Evolutionary conservation across 2,888 invertebrate genomes (phyloP).

Genomic region (Acleris laterana): DNA sequence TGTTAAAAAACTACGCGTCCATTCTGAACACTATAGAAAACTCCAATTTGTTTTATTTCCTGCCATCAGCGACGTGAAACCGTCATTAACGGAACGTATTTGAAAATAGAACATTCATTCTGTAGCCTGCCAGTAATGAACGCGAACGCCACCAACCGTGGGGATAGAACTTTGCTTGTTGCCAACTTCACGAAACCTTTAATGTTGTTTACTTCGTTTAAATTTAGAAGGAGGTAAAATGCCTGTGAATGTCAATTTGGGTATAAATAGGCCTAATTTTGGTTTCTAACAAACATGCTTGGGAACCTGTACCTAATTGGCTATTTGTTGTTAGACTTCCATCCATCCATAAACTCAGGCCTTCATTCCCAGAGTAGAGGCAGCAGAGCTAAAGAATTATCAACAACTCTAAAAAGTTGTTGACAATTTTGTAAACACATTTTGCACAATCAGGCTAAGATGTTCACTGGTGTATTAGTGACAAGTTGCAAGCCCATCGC

Average conservation of each 20-base stretch:
- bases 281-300: neutral
- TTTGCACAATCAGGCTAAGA: too few relatives aligned
- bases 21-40: conserved; percentile 19
- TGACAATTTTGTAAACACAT: too few relatives aligned
- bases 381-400: too few relatives aligned
- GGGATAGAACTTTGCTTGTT: conserved; percentile 13
- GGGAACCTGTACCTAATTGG: too few relatives aligned
- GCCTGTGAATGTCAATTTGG: neutral
- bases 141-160: conserved; percentile 10
- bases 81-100: conserved; percentile 22
- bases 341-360: too few relatives aligned
- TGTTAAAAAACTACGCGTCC: neutral
- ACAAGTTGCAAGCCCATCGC: too few relatives aligned
- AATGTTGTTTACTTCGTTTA: conserved; percentile 15
- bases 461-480: too few relatives aligned
- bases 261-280: neutral
- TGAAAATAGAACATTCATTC: conserved; percentile 23
- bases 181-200: conserved; percentile 18
- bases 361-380: too few relatives aligned
- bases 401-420: too few relatives aligned
- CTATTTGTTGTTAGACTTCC: too few relatives aligned
- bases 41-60: conserved; percentile 24
- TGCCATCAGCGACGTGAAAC: neutral
- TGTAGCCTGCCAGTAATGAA: conserved; percentile 11
- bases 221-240: conserved; percentile 7